These are phyloP conservation scores for Drosophila maculinotata DNA, from an alignment of 2,888 invertebrate species.

Conservation along the genomic window DNA sequence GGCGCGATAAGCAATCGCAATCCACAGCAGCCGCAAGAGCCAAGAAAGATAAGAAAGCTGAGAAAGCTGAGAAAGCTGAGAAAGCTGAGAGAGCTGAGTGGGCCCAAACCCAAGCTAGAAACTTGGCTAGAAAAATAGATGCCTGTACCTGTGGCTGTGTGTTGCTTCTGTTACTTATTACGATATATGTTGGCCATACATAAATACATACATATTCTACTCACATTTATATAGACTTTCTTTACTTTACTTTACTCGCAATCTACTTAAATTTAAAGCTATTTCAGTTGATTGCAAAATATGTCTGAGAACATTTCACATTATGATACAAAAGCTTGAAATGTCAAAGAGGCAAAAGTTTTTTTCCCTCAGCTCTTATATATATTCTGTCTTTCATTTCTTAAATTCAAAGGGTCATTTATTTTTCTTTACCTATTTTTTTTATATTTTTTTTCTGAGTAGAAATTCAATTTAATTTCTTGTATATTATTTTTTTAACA, in stretches of 20 bases:
- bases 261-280: neutral
- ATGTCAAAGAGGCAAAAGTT: too few species aligned
- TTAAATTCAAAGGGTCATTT: too few species aligned
- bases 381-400: too few species aligned
- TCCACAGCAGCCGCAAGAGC: slow-evolving; percentile 25
- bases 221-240: neutral
- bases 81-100: slow-evolving; percentile 9
- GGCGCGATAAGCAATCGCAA: slow-evolving; percentile 47
- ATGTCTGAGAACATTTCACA: too few species aligned
- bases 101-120: neutral
- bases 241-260: too few species aligned
- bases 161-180: slow-evolving; percentile 24
- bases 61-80: slow-evolving; percentile 9
- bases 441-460: too few species aligned
- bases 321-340: too few species aligned
- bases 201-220: slow-evolving; percentile 3
- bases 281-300: too few species aligned
- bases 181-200: neutral
- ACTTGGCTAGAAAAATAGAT: slow-evolving; percentile 37
- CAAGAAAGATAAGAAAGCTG: slow-evolving; percentile 10
- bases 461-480: too few species aligned
- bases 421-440: too few species aligned
- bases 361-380: too few species aligned
- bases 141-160: slow-evolving; percentile 26
- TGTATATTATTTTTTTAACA: too few species aligned